Base-by-base conservation (phyloP, 2,888 invertebrate genomes). In the Melanargia galathea region DNA sequence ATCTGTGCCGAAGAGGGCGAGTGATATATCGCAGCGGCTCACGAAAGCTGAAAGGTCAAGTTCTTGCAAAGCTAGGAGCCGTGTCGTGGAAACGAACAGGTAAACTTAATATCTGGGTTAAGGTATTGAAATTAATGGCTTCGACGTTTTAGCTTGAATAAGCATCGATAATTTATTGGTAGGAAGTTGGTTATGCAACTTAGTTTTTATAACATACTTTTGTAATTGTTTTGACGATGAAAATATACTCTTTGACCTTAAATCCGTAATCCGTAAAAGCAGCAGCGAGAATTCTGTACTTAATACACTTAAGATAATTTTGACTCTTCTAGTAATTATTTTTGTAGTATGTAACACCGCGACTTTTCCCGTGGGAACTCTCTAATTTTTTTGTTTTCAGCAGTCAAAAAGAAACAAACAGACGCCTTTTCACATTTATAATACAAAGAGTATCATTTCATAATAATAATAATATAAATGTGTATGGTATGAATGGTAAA, bases 1-100 rank as follows among this genome's bases (percentile, higher is more conserved):
- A 72, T 70, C 70, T 73, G 55, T 60, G 60, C 38, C 61, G 55
- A 60, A 62, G 60, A 67, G 51, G 54, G 54, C 75, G 64, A 74
- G 78, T 85, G 82, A 86, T 82, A 76, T 78, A 86, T 80, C 67
- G 80, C 63, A 26, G 35, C 65, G 51, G 69, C 76, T 75, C 86
- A 86, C 86, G 86, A 78, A 75, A 74, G 73, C 72, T 65, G 45
- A 78, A 81, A 84, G 84, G 86, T 84, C 83, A 82, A 81, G 76
- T 76, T 75, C 73, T 70, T 72, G 71, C 60, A 55, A 73, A 62
- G 48, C 57, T 45, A 55, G 65, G 38, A 61, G 54, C 40, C 52
- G 45, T 62, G 54, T 60, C 65, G 54, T 67, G 68, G 63, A 66
- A 59, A 65, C 56, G 55, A 63, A 60, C 54, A 55, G 63, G 51